Base-by-base conservation (phyloP, 1,140 invertebrate genomes). In the Drosophila melanica region DNA sequence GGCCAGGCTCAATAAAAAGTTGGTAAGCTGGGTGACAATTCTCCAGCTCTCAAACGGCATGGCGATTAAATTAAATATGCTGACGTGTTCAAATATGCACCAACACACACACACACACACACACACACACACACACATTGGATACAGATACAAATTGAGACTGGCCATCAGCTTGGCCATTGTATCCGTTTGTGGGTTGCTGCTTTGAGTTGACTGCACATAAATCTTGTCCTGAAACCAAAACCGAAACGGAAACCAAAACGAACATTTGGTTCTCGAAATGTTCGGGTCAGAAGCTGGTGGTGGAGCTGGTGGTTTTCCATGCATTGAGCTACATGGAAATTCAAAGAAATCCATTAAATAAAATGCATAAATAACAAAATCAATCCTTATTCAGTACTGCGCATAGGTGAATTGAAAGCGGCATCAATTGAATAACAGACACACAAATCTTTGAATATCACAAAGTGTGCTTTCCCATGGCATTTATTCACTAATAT, bases 21-120 rank as follows among this genome's bases (percentile, higher is more conserved):
- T 8, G 16, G 3, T 10, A 30, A 2, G 12, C 39, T 9, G 35
- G 16, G 16, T 37, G 51, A 55, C 59, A 64, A 70, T 63, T 48
- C 10, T 18, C 37, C n/a, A 20, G 27, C 12, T 62, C 57, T 37
- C 53, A 18, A 50, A 41, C 30, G 68, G 16, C 6, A 39, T 18
- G 20, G 69, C 69, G 69, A 72, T 72, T 72, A 72, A 72, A 72
- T 66, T 72, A 72, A 72, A 72, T 72, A 72, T 72, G 69, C 69
- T 66, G 68, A 66, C 53, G 68, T 53, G 47, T 66, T 33, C 44
- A 66, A 57, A 55, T 66, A 41, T 58, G 27, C 12, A 16, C 42
- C 7, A 27, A 5, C 55, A 33, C 27, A 44, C 55, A 8, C 27
- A 55, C 50, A 23, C 59, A 0, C 20, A 9, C 37, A 23, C 37